A percentile compares a stretch with the other conserved stretches of the same genome.
phyloP scores from a whole-genome alignment of 1,140 invertebrate genomes.

The Ridgeia piscesae region DNA sequence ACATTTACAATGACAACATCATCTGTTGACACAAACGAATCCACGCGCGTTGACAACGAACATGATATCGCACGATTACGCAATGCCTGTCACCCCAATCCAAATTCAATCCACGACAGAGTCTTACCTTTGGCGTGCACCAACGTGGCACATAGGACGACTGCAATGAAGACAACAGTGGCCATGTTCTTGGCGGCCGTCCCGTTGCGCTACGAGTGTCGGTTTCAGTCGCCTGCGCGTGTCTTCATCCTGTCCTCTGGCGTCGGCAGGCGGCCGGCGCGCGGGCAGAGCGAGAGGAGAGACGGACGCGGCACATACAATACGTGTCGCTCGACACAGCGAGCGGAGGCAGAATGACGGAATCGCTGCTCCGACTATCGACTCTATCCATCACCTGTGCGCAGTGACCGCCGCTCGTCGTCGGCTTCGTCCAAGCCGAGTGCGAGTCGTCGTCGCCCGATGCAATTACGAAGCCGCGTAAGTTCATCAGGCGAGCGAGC shows the following conservation, averaged over 20 bases:
- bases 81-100: neutral
- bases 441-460: no score
- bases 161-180: neutral
- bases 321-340: neutral
- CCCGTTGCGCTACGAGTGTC: neutral
- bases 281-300: no score
- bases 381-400: neutral
- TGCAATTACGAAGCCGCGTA: conserved; percentile 6
- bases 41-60: neutral
- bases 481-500: neutral
- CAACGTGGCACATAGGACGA: neutral
- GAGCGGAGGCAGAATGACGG: neutral
- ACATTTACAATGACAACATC: neutral
- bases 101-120: no score
- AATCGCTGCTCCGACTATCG: neutral
- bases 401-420: neutral
- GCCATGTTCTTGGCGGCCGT: neutral
- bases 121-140: neutral
- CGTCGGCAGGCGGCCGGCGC: no score
- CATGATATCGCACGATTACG: neutral
- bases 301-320: no score
- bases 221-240: neutral
- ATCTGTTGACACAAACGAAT: neutral
- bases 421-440: no score
- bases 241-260: neutral